Conservation (phyloP, 2,797 vertebrate species). For the Mycteria americana region DNA sequence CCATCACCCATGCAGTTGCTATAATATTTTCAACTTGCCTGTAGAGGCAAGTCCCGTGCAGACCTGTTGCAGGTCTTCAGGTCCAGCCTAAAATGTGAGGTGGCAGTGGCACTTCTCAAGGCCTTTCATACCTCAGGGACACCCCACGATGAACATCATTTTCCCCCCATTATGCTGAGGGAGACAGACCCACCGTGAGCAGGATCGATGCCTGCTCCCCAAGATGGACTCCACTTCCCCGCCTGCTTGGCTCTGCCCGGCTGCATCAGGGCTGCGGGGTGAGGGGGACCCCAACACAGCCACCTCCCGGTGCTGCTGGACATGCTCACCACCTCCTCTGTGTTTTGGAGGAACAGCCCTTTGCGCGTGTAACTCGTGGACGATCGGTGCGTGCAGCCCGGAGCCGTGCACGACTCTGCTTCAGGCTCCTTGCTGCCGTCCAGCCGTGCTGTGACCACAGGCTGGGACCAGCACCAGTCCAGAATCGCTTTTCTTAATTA, state of each 20-base stretch:
- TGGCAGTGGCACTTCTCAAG: fast-evolving
- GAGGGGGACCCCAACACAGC: background rate
- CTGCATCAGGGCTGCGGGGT: no score
- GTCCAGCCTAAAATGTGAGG: background rate
- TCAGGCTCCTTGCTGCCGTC: background rate
- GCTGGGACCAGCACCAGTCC: background rate
- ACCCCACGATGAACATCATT: background rate
- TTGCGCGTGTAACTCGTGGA: fast-evolving
- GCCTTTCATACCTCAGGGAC: background rate
- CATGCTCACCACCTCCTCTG: background rate
- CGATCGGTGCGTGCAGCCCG: fast-evolving
- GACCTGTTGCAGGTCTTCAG: background rate
- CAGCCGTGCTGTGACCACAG: background rate
- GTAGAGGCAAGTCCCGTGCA: background rate
- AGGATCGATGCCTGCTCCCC: background rate
- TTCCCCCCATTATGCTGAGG: fast-evolving
- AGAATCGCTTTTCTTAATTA: background rate
- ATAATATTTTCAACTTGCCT: background rate
- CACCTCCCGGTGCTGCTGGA: background rate
- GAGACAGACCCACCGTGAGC: background rate
- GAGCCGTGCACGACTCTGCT: fast-evolving
- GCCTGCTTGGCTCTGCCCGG: background rate
- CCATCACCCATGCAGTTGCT: fast-evolving
- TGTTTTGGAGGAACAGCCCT: background rate
- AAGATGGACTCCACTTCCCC: background rate